phyloP scores from a whole-genome alignment of 1,140 invertebrate species.

The Tetramorium parvispinum region DNA sequence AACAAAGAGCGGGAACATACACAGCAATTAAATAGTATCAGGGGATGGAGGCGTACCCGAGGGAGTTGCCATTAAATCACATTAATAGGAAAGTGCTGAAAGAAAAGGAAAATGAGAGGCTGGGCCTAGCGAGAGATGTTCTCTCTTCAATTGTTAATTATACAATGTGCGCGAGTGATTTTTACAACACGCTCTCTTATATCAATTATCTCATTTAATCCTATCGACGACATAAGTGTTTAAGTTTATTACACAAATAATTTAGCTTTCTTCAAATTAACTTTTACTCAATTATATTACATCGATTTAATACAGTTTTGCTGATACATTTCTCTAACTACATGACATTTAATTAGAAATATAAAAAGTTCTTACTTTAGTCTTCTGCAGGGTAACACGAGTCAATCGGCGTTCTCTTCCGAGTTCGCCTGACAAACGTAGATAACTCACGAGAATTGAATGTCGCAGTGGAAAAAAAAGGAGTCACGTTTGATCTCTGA shows the following conservation, averaged over 20 bases:
- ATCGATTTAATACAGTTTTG: not conserved
- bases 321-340: not conserved
- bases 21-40: conserved; percentile 47
- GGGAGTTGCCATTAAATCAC: conserved; percentile 30
- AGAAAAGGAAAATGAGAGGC: conserved; percentile 15
- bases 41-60: not conserved
- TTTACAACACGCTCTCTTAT: not conserved
- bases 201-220: not conserved
- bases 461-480: not conserved
- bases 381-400: not conserved
- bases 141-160: not conserved
- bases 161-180: not conserved
- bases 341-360: not conserved
- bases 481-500: not conserved
- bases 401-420: not conserved
- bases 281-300: not conserved
- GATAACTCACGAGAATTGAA: not conserved
- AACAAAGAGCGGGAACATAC: conserved; percentile 24
- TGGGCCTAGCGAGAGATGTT: not conserved
- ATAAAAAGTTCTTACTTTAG: not conserved
- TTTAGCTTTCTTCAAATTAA: not conserved
- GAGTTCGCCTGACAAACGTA: not conserved
- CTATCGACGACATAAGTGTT: not conserved
- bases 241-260: not conserved
- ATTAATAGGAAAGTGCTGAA: conserved; percentile 25